Conservation (phyloP, 1,140 invertebrate genomes). For the Sycophaga agraensis region DNA sequence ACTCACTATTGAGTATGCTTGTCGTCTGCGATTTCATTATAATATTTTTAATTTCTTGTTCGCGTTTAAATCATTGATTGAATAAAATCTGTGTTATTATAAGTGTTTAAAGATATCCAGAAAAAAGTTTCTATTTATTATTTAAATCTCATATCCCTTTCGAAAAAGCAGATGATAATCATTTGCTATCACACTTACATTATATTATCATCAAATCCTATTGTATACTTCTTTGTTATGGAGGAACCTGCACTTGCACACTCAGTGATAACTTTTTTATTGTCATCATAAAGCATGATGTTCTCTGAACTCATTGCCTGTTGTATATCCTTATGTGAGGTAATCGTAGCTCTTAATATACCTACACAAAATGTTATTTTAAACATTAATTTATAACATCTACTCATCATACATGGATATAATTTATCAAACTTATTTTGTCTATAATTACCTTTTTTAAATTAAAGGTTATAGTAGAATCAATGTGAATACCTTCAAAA, state of each 20-base stretch:
- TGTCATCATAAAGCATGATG: slow-evolving; percentile 22
- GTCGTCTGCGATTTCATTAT: too few relatives aligned
- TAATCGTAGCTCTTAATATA: background rate
- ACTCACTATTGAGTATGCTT: too few relatives aligned
- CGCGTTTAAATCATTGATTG: too few relatives aligned
- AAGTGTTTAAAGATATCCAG: too few relatives aligned
- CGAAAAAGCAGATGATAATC: too few relatives aligned
- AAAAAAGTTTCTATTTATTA: too few relatives aligned
- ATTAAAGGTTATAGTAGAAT: background rate
- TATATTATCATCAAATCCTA: too few relatives aligned
- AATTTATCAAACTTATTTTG: background rate
- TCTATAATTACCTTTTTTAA: background rate
- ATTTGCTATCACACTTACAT: too few relatives aligned
- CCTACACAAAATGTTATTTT: background rate
- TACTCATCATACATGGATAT: background rate
- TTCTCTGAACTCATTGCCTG: background rate
- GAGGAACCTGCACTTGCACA: slow-evolving; percentile 8
- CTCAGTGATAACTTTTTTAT: slow-evolving; percentile 10
- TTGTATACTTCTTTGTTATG: too few relatives aligned
- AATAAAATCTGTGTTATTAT: too few relatives aligned
- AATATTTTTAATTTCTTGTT: too few relatives aligned
- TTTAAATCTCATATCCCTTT: too few relatives aligned
- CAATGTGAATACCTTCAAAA: background rate
- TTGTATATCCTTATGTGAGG: background rate
- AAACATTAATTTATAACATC: background rate